These are phyloP conservation scores for Pemphredon lugubris DNA, from an alignment of 2,888 invertebrate genomes.

Conservation along the genomic window DNA sequence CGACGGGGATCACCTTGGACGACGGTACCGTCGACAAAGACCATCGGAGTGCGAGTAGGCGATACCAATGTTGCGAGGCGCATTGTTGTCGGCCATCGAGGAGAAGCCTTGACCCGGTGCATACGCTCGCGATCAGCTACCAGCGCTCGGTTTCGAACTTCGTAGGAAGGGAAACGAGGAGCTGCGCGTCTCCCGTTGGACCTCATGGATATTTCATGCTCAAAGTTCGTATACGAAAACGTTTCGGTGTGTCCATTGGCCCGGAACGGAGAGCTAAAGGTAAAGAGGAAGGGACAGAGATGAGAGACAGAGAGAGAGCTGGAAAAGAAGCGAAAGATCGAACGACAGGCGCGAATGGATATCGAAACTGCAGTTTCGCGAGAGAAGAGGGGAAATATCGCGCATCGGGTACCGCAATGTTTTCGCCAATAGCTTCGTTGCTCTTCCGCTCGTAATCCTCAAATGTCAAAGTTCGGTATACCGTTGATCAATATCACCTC, in stretches of 20 bases:
- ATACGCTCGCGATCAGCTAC: slow-evolving; percentile 9
- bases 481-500: slow-evolving; percentile 57
- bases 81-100: not conserved
- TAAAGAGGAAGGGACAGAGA: not conserved
- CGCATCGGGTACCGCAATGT: slow-evolving; percentile 16
- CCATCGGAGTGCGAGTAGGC: not conserved
- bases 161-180: not conserved
- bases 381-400: not conserved
- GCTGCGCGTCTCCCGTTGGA: not conserved
- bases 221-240: not conserved
- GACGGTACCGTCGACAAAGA: slow-evolving; percentile 17
- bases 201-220: slow-evolving; percentile 7
- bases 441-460: slow-evolving; percentile 25
- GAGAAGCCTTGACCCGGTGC: slow-evolving; percentile 51
- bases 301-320: not conserved
- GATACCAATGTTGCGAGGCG: slow-evolving; percentile 4
- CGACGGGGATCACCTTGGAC: slow-evolving; percentile 23
- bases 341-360: slow-evolving; percentile 5
- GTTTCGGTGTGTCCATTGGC: too few species aligned
- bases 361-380: slow-evolving; percentile 10
- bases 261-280: too few species aligned
- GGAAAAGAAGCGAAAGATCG: not conserved
- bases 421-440: slow-evolving; percentile 13
- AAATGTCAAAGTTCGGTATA: slow-evolving; percentile 65
- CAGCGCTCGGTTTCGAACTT: slow-evolving; percentile 16